Base-by-base conservation (phyloP, 2,888 invertebrate genomes). In the Fragum sueziense region DNA sequence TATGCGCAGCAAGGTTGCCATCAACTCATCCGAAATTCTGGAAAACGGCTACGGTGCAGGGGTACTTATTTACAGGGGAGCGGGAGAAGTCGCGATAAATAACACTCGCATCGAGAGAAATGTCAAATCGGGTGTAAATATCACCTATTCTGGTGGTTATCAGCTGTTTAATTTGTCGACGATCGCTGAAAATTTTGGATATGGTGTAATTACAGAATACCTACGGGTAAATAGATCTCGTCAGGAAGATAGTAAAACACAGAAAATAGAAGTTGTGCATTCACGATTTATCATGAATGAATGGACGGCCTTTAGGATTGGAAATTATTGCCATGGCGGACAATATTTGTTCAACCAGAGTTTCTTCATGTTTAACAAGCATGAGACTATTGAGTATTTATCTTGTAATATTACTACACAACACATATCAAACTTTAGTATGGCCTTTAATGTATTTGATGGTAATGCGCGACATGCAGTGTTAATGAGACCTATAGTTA, bases 91-190 rank as follows among this genome's bases (percentile, higher is more conserved):
- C 0, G 98, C 99, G 92, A 95, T 99, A 2, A 98, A 99, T 27
- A 96, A 96, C 88, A 97, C 97, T 84, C 95, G 96, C 88, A 96
- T 99, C 85, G 96, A 96, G 25, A 96, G 97, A 87, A 99, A 99
- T 92, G 82, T 82, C 22, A 88, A 89, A 41, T 84, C 86, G 90
- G 99, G 99, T 0, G 95, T 99, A 14, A 99, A 99, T 92, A 96
- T 99, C 17, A 98, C 98, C 0, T 97, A 97, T 80, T 96, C 97
- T 2, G 99, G 99, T 0, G 99, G 99, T 0, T 96, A 96, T 88
- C 95, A 97, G 82, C 98, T 99, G 90, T 95, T 99, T 79, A 98
- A 99, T 17, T 95, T 96, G 87, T 96, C 97, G 61, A 96, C 95
- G 33, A 94, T 99, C 31, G 96, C 96, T 70, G 96, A 97, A 0